These are phyloP conservation scores for Triplophysa siluroides DNA, from an alignment of 2,113 vertebrate species.

Conservation along the genomic window DNA sequence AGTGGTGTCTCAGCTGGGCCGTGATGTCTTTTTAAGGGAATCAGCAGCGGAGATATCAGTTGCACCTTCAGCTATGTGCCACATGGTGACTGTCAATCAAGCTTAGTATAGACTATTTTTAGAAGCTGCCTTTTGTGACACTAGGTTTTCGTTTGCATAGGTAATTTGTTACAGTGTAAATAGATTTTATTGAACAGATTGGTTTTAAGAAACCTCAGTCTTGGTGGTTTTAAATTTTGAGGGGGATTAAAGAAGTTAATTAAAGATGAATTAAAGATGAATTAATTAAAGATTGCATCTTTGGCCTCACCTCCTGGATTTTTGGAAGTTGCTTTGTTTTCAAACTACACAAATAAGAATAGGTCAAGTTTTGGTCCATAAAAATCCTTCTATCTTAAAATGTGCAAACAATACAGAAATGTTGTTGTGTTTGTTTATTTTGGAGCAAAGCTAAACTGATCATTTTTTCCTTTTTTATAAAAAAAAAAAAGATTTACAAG, in stretches of 20 bases:
- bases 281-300: not conserved
- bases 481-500: not conserved
- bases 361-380: not conserved
- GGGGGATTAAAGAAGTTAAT: not conserved
- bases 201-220: not conserved
- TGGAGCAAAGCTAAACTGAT: not conserved
- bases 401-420: not conserved
- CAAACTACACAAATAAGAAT: not conserved
- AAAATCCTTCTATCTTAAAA: not conserved
- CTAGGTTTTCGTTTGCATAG: conserved; percentile 63
- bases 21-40: conserved; percentile 99
- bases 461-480: not conserved
- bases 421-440: not conserved
- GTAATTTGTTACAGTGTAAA: conserved; percentile 30
- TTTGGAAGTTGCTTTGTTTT: not conserved
- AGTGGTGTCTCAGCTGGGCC: conserved; percentile 78
- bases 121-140: conserved; percentile 82
- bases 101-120: conserved; percentile 81
- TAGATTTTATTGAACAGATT: not conserved
- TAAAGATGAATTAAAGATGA: not conserved
- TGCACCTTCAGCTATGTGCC: conserved; percentile 83
- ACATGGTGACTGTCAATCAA: conserved; percentile 97
- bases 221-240: not conserved
- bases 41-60: conserved; percentile 86
- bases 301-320: not conserved